A percentile compares a stretch with the other conserved stretches of the same genome.
Evolutionary conservation across 2,797 vertebrate species (phyloP).

Genomic region (Pelodytes ibericus): DNA sequence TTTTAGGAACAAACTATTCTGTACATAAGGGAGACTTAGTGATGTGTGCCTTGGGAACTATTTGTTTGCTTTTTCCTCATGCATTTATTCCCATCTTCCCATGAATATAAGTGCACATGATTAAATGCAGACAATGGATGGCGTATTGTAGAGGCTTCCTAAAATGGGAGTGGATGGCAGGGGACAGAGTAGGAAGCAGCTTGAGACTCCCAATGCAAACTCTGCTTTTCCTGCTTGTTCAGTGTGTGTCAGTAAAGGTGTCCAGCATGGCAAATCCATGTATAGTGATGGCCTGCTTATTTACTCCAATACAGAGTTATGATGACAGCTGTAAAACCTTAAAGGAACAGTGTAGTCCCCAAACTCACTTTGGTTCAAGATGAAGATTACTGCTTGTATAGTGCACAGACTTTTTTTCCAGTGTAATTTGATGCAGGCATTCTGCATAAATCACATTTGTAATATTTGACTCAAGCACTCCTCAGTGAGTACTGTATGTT

Average conservation of each 20-base stretch:
- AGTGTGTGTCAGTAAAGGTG: neutral
- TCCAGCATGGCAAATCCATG: neutral
- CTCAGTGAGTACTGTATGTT: too few species aligned
- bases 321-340: too few species aligned
- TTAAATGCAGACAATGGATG: conserved; percentile 24
- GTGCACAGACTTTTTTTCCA: too few species aligned
- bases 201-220: neutral
- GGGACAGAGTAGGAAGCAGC: conserved; percentile 24
- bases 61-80: neutral
- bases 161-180: neutral
- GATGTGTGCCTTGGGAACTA: conserved; percentile 40
- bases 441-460: too few species aligned
- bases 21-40: conserved; percentile 7
- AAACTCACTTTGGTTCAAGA: too few species aligned
- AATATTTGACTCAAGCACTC: too few species aligned
- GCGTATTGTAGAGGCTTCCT: conserved; percentile 10
- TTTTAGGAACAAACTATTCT: conserved; percentile 38
- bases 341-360: too few species aligned
- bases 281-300: too few species aligned
- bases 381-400: too few species aligned
- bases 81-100: conserved; percentile 7
- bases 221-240: conserved; percentile 17
- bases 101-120: conserved; percentile 4
- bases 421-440: too few species aligned
- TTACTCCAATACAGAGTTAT: too few species aligned